Evolutionary conservation across 2,888 invertebrate genomes (phyloP).

Genomic region (Netelia fuscicornis): DNA sequence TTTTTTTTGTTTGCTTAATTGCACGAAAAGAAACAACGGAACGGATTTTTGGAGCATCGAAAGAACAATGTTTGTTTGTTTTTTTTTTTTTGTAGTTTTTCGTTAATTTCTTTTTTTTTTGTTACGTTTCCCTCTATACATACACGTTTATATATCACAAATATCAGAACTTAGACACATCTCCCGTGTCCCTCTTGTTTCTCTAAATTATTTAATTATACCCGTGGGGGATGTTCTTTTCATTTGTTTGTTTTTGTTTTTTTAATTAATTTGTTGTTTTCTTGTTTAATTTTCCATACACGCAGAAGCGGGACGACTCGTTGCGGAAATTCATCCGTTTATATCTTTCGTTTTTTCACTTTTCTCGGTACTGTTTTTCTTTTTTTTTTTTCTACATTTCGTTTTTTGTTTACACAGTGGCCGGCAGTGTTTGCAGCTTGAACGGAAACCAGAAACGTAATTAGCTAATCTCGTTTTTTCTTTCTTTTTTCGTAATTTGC

Average conservation of each 20-base stretch:
- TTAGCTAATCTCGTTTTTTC: not conserved
- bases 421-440: constrained; percentile 64
- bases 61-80: constrained; percentile 10
- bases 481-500: not conserved
- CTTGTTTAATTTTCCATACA: not conserved
- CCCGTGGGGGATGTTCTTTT: not conserved
- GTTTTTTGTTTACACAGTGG: constrained; percentile 26
- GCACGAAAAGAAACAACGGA: constrained; percentile 24
- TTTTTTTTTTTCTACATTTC: not conserved
- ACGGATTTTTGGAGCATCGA: constrained; percentile 52
- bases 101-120: not conserved
- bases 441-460: constrained; percentile 50
- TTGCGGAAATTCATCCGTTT: constrained; percentile 30
- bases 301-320: constrained; percentile 40
- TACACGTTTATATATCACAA: constrained; percentile 46
- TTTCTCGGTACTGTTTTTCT: not conserved
- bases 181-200: not conserved
- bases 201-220: constrained; percentile 15
- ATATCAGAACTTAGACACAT: constrained; percentile 50
- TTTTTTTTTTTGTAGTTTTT: not conserved
- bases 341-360: not conserved
- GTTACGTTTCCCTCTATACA: constrained; percentile 19
- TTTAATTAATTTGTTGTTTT: too few species aligned
- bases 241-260: not conserved
- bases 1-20: not conserved